Conservation (phyloP, 2,888 invertebrate species). For the Hesperia comma region DNA sequence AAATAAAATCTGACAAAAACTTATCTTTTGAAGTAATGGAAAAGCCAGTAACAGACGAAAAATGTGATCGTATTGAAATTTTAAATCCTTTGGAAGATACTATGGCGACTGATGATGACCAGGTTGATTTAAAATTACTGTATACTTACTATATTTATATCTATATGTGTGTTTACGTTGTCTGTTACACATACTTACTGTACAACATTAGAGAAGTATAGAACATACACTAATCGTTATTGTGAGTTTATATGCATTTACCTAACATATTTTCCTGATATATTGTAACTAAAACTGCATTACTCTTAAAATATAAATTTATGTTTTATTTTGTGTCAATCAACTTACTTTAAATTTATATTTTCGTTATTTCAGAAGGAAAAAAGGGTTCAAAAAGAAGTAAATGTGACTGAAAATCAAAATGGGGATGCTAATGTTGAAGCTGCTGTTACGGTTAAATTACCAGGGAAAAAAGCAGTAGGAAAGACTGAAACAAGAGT, state of each 20-base stretch:
- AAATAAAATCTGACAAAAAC: constrained; percentile 19
- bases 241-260: constrained; percentile 55
- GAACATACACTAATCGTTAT: constrained; percentile 53
- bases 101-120: constrained; percentile 55
- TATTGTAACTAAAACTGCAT: constrained; percentile 40
- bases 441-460: constrained; percentile 67
- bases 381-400: constrained; percentile 67
- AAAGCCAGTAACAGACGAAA: constrained; percentile 38
- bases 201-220: constrained; percentile 65
- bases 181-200: constrained; percentile 69
- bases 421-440: constrained; percentile 66
- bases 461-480: constrained; percentile 70
- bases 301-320: constrained; percentile 23
- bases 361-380: constrained; percentile 63
- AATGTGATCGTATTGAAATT: constrained; percentile 34
- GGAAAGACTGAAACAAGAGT: constrained; percentile 77
- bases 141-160: constrained; percentile 72
- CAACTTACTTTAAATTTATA: constrained; percentile 15
- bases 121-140: constrained; percentile 78
- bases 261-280: constrained; percentile 42
- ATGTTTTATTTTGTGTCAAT: constrained; percentile 33
- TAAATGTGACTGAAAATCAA: constrained; percentile 63
- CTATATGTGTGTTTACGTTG: constrained; percentile 69
- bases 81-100: constrained; percentile 52
- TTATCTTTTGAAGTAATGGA: constrained; percentile 23